These are phyloP conservation scores for Etheostoma perlongum DNA, from an alignment of 2,797 vertebrate genomes.

Conservation along the genomic window DNA sequence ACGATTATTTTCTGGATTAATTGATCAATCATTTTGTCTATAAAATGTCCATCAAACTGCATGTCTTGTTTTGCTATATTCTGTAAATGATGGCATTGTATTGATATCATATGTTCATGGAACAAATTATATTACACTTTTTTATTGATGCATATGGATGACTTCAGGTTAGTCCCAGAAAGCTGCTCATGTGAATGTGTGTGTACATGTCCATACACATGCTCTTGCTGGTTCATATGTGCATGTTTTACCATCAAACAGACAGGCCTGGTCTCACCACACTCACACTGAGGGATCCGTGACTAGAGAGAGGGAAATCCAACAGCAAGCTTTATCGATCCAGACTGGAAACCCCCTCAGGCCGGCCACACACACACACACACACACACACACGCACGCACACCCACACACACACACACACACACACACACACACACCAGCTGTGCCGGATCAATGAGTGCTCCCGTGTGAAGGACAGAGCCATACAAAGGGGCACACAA, in stretches of 20 bases:
- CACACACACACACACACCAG: constrained; percentile 53
- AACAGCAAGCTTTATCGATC: constrained; percentile 86
- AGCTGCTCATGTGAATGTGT: constrained; percentile 20
- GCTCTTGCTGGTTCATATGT: constrained; percentile 56
- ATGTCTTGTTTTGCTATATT: not conserved
- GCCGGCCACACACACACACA: constrained; percentile 44
- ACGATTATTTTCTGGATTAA: not conserved
- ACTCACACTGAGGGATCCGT: constrained; percentile 79
- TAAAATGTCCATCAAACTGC: not conserved
- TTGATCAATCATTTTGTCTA: not conserved
- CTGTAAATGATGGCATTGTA: not conserved
- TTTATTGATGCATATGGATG: constrained; percentile 7
- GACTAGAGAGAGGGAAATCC: constrained; percentile 85
- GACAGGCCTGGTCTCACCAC: constrained; percentile 69
- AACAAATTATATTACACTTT: not conserved
- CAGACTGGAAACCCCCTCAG: constrained; percentile 82
- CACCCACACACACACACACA: constrained; percentile 40
- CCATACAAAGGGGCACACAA: constrained; percentile 67
- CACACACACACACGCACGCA: constrained; percentile 61
- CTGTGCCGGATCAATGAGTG: constrained; percentile 80
- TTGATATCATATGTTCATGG: not conserved
- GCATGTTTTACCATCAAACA: constrained; percentile 76
- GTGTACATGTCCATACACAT: constrained; percentile 19
- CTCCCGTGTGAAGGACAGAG: constrained; percentile 79
- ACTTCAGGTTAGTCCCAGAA: constrained; percentile 9